phyloP scores from a whole-genome alignment of 2,888 invertebrate species.

The Rhimphoctona megacephalus region DNA sequence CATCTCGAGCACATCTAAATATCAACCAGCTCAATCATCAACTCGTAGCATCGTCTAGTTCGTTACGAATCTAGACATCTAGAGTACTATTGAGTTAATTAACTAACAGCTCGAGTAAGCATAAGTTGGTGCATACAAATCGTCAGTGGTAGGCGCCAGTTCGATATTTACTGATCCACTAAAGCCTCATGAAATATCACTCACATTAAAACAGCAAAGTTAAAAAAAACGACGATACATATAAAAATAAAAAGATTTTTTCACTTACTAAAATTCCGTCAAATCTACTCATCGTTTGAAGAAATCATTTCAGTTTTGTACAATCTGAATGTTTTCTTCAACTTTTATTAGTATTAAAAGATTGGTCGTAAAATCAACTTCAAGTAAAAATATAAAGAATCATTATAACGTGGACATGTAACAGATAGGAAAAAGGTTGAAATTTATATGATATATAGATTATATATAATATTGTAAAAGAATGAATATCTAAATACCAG shows the following conservation, averaged over 20 bases:
- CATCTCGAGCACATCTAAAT: neutral
- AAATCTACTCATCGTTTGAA: neutral
- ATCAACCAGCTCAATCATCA: neutral
- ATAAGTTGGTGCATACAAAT: neutral
- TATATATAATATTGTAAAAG: neutral
- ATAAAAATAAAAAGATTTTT: neutral
- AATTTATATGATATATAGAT: neutral
- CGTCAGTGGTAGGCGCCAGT: neutral
- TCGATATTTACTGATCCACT: neutral
- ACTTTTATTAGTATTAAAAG: neutral
- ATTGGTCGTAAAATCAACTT: no score
- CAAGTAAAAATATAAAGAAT: neutral
- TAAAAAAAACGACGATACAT: neutral
- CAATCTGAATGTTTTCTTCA: neutral
- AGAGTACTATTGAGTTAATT: constrained; percentile 1
- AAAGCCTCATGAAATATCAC: neutral
- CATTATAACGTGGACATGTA: neutral
- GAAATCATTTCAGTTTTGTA: no score
- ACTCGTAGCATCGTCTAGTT: constrained; percentile 4
- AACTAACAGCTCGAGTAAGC: neutral
- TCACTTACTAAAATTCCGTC: neutral
- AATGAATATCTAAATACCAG: neutral
- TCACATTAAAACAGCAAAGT: neutral
- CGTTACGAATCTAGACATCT: constrained; percentile 17
- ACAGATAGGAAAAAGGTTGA: neutral